phyloP scores from a whole-genome alignment of 1,140 invertebrate species.

The Drosophila trapezifrons region DNA sequence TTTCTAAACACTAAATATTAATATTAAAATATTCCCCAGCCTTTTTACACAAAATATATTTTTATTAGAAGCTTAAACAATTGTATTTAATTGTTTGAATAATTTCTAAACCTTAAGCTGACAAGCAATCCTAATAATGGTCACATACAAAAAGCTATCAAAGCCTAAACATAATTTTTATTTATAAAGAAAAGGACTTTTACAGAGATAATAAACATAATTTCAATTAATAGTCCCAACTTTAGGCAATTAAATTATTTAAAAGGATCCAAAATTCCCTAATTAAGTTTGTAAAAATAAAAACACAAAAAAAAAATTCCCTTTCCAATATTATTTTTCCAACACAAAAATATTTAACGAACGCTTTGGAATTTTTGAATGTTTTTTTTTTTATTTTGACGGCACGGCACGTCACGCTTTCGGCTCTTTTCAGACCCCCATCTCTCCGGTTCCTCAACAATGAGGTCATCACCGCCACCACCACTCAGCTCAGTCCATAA shows the following conservation, averaged over 20 bases:
- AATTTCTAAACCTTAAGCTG: neutral
- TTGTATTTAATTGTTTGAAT: neutral
- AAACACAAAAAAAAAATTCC: neutral
- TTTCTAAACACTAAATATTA: neutral
- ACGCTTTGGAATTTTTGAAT: constrained; percentile 14
- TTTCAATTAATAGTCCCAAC: no score
- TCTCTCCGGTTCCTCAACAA: constrained; percentile 23
- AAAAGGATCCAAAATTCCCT: no score
- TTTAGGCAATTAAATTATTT: no score
- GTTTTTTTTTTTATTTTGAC: no score
- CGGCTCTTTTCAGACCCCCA: constrained; percentile 1
- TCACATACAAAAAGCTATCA: neutral
- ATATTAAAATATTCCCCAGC: neutral
- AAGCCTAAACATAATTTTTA: neutral
- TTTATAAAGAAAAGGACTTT: no score
- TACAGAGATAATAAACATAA: neutral
- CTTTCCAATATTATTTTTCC: constrained; percentile 5
- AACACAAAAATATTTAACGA: constrained; percentile 12
- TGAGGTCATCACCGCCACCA: constrained; percentile 42
- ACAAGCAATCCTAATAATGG: neutral
- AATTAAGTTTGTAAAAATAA: neutral
- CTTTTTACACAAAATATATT: neutral
- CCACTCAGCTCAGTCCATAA: constrained; percentile 11
- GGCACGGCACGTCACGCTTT: constrained; percentile 16
- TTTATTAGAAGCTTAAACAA: neutral